Evolutionary conservation across 1,140 invertebrate genomes (phyloP), one percentile per base, ranked within the genome.

Genomic region (Lepidostoma basale): DNA sequence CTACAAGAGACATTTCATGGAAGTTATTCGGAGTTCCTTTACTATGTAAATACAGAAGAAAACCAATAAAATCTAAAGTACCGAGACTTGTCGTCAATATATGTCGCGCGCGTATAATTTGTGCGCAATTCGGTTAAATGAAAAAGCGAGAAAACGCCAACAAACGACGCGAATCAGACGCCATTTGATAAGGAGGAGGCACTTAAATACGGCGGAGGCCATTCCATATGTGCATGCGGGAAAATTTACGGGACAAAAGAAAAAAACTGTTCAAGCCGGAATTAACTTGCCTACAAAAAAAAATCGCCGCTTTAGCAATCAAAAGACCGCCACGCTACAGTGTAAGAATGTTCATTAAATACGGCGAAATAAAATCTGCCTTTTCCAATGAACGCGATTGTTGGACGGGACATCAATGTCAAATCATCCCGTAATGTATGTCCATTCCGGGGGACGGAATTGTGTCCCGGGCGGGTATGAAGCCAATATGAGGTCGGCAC

Each of bases 391-490:
- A n/a, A 16, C 42, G 42, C 60, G 14, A 56, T 58, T 30, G 25
- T 25, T 16, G 30, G 30, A n/a, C 20, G 16, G 47, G 42, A n/a
- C 47, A 42, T 66, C 49, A 54, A 66, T 66, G 63, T 66, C 63
- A 54, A 54, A 66, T 58, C 49, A 42, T 54, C 30, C 23, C 6
- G 33, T 54, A 66, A 66, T 66, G 52, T 47, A 63, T 63, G 60
- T 22, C 23, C 45, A 63, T 49, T 49, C 45, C 45, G 18, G 9
- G n/a, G 45, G 18, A 49, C 45, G 45, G 45, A 49, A 49, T 49
- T 49, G 18, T 49, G 45, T 23, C 25, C 45, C 45, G 45, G 45
- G 12, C 10, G 45, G 22, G 45, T 23, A 49, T 49, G 23, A 49
- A 49, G 45, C 18, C 12, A 49, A 49, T 49, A 49, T 12, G 45